phyloP scores from a whole-genome alignment of 2,113 vertebrate genomes.

The Lonchura striata region DNA sequence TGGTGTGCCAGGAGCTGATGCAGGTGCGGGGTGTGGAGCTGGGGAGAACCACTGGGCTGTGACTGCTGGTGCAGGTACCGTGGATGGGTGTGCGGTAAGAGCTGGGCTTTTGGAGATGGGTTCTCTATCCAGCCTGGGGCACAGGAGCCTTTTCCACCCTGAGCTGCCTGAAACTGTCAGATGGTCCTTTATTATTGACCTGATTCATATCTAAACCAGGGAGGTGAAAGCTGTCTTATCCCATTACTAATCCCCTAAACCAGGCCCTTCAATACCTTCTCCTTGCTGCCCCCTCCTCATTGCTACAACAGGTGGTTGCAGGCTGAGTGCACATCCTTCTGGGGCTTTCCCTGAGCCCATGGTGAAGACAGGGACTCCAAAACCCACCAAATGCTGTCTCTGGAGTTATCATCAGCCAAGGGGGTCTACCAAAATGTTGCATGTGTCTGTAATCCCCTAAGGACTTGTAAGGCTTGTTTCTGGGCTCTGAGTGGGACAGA shows the following conservation, averaged over 20 bases:
- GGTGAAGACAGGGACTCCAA: background rate
- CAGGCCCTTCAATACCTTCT: conserved; percentile 1
- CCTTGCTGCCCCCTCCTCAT: background rate
- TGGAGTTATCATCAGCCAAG: background rate
- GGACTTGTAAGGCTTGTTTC: background rate
- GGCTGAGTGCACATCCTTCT: background rate
- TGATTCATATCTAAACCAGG: conserved; percentile 57
- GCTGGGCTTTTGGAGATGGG: background rate
- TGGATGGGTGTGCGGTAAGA: rapidly evolving
- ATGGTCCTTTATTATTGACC: conserved; percentile 51
- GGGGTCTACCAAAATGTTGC: background rate
- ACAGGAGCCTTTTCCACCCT: background rate
- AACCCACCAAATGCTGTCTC: background rate
- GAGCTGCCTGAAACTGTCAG: conserved; percentile 24
- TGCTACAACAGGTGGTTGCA: background rate
- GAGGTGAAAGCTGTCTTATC: conserved; percentile 64
- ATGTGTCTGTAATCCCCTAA: background rate
- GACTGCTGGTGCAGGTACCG: background rate
- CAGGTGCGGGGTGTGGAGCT: rapidly evolving
- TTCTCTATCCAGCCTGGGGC: background rate
- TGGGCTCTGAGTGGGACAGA: rapidly evolving
- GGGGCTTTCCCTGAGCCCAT: background rate
- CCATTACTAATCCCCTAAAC: conserved; percentile 56
- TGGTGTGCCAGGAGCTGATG: background rate
- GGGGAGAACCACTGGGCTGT: rapidly evolving